phyloP scores from a whole-genome alignment of 2,113 vertebrate species.

The Prionailurus viverrinus region DNA sequence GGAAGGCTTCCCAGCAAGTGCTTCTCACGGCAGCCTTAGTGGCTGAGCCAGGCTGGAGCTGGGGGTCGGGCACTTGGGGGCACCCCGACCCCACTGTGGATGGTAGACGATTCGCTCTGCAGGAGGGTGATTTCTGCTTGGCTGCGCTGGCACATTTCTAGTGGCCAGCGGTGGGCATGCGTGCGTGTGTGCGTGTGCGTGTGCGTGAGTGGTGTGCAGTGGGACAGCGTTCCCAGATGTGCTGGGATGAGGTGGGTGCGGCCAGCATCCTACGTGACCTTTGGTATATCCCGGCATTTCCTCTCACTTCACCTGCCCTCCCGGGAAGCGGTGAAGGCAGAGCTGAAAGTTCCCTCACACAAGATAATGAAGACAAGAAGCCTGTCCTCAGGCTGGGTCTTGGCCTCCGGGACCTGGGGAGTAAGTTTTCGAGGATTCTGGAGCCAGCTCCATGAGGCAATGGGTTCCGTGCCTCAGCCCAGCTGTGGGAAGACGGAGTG shows the following conservation, averaged over 20 bases:
- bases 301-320: not conserved
- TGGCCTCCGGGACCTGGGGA: not conserved
- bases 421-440: conserved; percentile 64
- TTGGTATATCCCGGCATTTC: not conserved
- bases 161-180: not conserved
- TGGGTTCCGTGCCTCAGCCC: conserved; percentile 55
- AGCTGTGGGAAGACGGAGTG: conserved; percentile 61
- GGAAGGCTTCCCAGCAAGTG: not conserved
- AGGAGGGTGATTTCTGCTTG: not conserved
- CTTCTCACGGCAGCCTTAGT: not conserved
- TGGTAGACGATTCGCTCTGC: not conserved
- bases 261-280: not conserved
- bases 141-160: not conserved
- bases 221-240: not conserved
- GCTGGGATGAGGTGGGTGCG: not conserved
- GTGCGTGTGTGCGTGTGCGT: rapidly evolving
- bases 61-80: not conserved
- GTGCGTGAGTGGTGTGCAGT: not conserved
- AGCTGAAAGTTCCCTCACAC: not conserved
- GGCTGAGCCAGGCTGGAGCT: not conserved
- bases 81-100: not conserved
- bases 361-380: not conserved
- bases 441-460: conserved; percentile 58
- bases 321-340: not conserved
- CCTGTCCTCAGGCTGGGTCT: conserved; percentile 4